Evolutionary conservation across 2,888 invertebrate genomes (phyloP).

Genomic region (Dorcus hopei): DNA sequence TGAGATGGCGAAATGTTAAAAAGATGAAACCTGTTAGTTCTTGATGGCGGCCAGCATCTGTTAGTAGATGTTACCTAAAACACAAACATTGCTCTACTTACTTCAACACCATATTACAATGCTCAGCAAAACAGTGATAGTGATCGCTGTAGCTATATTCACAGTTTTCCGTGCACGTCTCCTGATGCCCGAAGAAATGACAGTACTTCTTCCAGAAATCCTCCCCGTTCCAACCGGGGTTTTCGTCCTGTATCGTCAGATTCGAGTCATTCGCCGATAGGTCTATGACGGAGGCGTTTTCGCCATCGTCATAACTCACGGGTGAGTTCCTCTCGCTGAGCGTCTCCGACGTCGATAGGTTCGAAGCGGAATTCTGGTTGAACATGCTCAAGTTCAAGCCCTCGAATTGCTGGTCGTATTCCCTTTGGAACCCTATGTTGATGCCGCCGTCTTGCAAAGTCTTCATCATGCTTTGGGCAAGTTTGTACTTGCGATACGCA

Average conservation of each 20-base stretch:
- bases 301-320: slow-evolving; percentile 49
- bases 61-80: neutral
- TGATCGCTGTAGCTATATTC: slow-evolving; percentile 74
- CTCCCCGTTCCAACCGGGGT: slow-evolving; percentile 44
- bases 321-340: slow-evolving; percentile 56
- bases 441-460: slow-evolving; percentile 57
- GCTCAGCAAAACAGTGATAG: slow-evolving; percentile 79
- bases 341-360: slow-evolving; percentile 52
- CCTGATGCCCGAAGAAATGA: slow-evolving; percentile 48
- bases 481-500: slow-evolving; percentile 75
- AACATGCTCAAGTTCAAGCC: slow-evolving; percentile 42
- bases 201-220: slow-evolving; percentile 58
- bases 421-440: slow-evolving; percentile 46
- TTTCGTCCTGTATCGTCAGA: slow-evolving; percentile 33
- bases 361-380: slow-evolving; percentile 39
- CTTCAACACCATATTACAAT: slow-evolving; percentile 72
- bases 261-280: slow-evolving; percentile 44
- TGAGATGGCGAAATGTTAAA: neutral
- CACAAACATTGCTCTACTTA: slow-evolving; percentile 37
- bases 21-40: too few relatives aligned
- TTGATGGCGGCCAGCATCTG: too few relatives aligned
- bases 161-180: slow-evolving; percentile 47
- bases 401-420: slow-evolving; percentile 48
- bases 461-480: slow-evolving; percentile 58
- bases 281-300: slow-evolving; percentile 46